These are phyloP conservation scores for Microcebus ravelobensis DNA, from an alignment of 2,113 vertebrate species.

Conservation along the genomic window DNA sequence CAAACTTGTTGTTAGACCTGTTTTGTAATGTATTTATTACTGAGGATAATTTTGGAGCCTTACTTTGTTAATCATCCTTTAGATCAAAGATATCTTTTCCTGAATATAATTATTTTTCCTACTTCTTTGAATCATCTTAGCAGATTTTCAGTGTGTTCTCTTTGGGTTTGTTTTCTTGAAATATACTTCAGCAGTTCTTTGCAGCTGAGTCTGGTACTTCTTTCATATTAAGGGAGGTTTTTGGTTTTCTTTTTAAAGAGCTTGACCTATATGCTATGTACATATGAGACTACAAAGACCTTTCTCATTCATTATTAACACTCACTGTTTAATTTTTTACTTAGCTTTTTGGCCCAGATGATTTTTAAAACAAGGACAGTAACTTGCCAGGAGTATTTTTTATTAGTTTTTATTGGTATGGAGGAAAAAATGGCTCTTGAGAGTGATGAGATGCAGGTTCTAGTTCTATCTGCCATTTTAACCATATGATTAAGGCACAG, in stretches of 20 bases:
- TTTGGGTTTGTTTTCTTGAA: not conserved
- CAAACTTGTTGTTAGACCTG: slow-evolving; percentile 63
- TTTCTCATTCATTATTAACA: not conserved
- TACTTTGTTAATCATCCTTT: slow-evolving; percentile 19
- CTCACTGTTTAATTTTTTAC: not conserved
- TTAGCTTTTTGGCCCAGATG: not conserved
- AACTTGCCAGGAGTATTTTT: not conserved
- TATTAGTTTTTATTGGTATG: not conserved
- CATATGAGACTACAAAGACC: not conserved
- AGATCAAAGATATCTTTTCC: slow-evolving; percentile 34
- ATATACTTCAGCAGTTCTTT: not conserved
- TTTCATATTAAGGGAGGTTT: not conserved
- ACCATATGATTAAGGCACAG: not conserved
- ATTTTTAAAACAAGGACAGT: slow-evolving; percentile 9
- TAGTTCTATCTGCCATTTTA: not conserved
- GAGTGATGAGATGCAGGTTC: not conserved
- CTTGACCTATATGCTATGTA: not conserved
- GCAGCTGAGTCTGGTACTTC: not conserved
- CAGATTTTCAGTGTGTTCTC: not conserved
- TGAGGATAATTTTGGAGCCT: slow-evolving; percentile 47
- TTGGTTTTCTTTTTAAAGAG: not conserved
- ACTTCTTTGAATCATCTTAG: not conserved
- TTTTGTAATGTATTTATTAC: slow-evolving; percentile 60
- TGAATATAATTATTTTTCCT: not conserved
- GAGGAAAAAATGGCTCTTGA: not conserved